Conservation (phyloP, 1,140 invertebrate genomes). For the Tribolium castaneum region DNA sequence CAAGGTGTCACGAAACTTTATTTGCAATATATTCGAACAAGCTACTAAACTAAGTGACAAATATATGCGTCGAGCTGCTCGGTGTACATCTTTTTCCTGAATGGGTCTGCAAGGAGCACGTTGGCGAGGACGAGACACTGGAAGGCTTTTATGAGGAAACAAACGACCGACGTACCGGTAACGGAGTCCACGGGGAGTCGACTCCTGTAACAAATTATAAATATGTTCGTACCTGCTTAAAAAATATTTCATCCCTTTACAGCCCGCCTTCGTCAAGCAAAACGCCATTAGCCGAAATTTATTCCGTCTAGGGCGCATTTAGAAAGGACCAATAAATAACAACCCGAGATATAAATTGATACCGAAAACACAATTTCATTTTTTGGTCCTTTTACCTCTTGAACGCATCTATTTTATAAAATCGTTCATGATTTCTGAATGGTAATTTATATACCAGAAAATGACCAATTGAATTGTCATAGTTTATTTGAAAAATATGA, state of each 20-base stretch:
- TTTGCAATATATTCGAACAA: slow-evolving; percentile 36
- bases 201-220: slow-evolving; percentile 40
- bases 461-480: too few species aligned
- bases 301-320: neutral
- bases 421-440: too few species aligned
- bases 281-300: neutral
- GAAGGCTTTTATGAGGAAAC: slow-evolving; percentile 35
- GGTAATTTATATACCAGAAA: too few species aligned
- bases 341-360: neutral
- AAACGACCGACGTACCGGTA: slow-evolving; percentile 35
- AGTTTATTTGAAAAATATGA: too few species aligned
- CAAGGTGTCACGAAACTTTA: slow-evolving; percentile 17
- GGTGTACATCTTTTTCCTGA: slow-evolving; percentile 30
- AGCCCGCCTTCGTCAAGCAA: neutral
- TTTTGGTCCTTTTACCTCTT: too few species aligned
- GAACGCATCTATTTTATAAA: too few species aligned
- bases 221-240: slow-evolving; percentile 37
- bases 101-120: slow-evolving; percentile 32
- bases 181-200: slow-evolving; percentile 37
- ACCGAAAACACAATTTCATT: neutral
- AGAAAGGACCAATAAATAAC: neutral
- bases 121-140: slow-evolving; percentile 35
- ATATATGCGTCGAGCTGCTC: slow-evolving; percentile 16
- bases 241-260: slow-evolving; percentile 21
- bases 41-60: slow-evolving; percentile 39